Evolutionary conservation across 2,888 invertebrate genomes (phyloP).

Genomic region (Ypsolopha sequella): DNA sequence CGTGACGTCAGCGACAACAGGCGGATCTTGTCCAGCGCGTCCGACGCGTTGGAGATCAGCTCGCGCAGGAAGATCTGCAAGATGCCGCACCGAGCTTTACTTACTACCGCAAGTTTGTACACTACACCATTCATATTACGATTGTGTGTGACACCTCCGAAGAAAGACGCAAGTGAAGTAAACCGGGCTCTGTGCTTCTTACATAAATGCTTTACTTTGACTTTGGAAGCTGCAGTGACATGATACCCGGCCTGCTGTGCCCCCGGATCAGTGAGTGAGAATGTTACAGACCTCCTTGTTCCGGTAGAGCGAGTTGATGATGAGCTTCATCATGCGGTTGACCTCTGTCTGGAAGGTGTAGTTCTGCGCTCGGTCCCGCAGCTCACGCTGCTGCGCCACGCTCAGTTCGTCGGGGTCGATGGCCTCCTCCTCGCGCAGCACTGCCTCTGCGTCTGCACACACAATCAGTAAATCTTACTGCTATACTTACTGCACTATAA

Average conservation of each 20-base stretch:
- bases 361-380: constrained; percentile 90
- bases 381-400: constrained; percentile 92
- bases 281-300: constrained; percentile 91
- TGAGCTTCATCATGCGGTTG: constrained; percentile 99
- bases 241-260: too few species aligned
- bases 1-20: constrained; percentile 92
- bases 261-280: too few species aligned
- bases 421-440: constrained; percentile 94
- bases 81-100: too few species aligned
- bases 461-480: not conserved
- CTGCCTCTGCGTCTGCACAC: constrained; percentile 86
- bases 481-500: not conserved
- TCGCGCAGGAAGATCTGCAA: constrained; percentile 93
- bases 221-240: too few species aligned
- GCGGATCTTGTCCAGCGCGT: constrained; percentile 98
- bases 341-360: constrained; percentile 98
- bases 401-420: constrained; percentile 96
- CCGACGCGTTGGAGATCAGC: constrained; percentile 98
- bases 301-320: constrained; percentile 98
- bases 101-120: too few species aligned
- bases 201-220: too few species aligned
- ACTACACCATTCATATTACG: too few species aligned
- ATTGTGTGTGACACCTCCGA: too few species aligned
- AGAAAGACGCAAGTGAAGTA: too few species aligned
- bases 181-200: too few species aligned